These are phyloP conservation scores for Scrobipalpa costella DNA, from an alignment of 2,888 invertebrate genomes.

Conservation along the genomic window DNA sequence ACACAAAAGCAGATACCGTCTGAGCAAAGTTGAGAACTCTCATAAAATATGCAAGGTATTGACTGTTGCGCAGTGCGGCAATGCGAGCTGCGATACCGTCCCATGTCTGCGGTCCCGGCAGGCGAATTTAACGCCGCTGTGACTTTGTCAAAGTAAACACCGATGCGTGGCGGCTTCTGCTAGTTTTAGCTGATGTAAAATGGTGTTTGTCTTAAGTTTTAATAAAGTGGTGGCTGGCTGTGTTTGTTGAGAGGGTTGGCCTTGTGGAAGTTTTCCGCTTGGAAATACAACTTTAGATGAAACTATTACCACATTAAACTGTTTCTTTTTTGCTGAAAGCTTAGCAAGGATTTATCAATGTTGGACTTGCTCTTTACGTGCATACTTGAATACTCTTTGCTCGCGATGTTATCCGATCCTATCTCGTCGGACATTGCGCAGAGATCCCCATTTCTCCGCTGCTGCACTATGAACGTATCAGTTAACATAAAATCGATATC, in stretches of 20 bases:
- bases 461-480: slow-evolving; percentile 23
- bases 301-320: neutral
- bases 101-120: slow-evolving; percentile 50
- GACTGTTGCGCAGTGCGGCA: slow-evolving; percentile 70
- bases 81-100: slow-evolving; percentile 52
- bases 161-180: slow-evolving; percentile 55
- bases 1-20: slow-evolving; percentile 30
- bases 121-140: slow-evolving; percentile 53
- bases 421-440: neutral
- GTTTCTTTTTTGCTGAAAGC: neutral
- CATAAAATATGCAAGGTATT: slow-evolving; percentile 77
- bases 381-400: slow-evolving; percentile 16
- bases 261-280: neutral
- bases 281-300: neutral
- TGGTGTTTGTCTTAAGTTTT: slow-evolving; percentile 49
- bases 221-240: slow-evolving; percentile 24
- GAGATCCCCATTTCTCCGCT: slow-evolving; percentile 9
- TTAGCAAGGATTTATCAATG: neutral
- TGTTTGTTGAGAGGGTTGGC: neutral
- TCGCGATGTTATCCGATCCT: slow-evolving; percentile 8
- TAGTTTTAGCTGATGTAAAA: slow-evolving; percentile 50
- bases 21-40: slow-evolving; percentile 51
- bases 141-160: slow-evolving; percentile 68
- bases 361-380: neutral
- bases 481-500: slow-evolving; percentile 38